Conservation (phyloP, 2,113 vertebrate species). For the Caretta caretta region DNA sequence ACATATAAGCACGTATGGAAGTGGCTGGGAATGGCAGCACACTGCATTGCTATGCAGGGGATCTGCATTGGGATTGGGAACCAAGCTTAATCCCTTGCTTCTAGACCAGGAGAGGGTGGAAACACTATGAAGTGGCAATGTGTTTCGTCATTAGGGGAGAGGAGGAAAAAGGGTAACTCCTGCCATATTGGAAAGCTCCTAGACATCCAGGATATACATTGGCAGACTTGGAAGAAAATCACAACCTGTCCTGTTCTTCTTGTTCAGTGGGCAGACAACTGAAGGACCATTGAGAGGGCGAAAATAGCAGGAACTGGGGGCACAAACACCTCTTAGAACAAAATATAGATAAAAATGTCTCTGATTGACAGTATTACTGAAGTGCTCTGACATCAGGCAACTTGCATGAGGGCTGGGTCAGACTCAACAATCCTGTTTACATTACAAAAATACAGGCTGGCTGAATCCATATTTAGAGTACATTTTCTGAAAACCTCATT, state of each 20-base stretch:
- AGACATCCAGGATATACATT: neutral
- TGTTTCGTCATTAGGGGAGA: neutral
- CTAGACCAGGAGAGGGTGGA: neutral
- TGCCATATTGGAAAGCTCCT: neutral
- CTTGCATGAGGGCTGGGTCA: neutral
- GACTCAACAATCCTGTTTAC: neutral
- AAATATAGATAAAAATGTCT: neutral
- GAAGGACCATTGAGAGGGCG: neutral
- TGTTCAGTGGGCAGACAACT: neutral
- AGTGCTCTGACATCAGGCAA: neutral
- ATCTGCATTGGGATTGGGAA: neutral
- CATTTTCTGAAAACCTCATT: neutral
- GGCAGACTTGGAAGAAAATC: neutral
- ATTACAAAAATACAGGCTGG: accelerated
- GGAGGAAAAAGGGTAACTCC: neutral
- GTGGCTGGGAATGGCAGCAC: neutral
- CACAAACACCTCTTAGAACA: neutral
- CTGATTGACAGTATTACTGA: neutral
- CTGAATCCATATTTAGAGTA: neutral
- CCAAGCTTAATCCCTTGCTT: neutral
- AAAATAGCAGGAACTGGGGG: neutral
- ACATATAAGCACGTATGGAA: neutral
- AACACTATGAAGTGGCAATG: neutral
- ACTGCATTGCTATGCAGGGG: neutral
- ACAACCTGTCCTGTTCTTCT: neutral